A percentile compares a stretch with the other conserved stretches of the same genome.
Evolutionary conservation across 2,797 vertebrate genomes (phyloP).

Genomic region (Oreochromis mossambicus): DNA sequence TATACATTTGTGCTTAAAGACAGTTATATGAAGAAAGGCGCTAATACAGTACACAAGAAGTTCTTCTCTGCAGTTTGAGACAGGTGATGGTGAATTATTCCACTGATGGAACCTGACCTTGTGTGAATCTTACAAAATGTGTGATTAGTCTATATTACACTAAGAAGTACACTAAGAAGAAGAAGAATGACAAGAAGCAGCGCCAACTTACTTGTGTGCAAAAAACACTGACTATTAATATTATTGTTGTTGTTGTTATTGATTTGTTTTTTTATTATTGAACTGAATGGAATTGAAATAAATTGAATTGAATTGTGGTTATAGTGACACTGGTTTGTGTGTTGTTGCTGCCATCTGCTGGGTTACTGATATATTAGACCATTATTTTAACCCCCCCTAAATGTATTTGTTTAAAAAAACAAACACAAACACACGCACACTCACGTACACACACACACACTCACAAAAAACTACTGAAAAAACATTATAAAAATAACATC

Average conservation of each 20-base stretch:
- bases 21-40: background rate
- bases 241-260: background rate
- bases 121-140: background rate
- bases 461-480: background rate
- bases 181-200: background rate
- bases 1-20: background rate
- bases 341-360: conserved; percentile 64
- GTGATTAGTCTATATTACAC: background rate
- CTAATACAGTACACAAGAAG: background rate
- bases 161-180: background rate
- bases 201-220: background rate
- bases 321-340: background rate
- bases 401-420: too few relatives aligned
- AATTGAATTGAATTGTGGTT: background rate
- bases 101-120: background rate
- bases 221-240: background rate
- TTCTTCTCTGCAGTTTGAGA: background rate
- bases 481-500: background rate
- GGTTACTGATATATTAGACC: background rate
- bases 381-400: background rate
- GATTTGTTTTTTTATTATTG: background rate
- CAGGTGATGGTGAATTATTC: background rate
- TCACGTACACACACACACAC: background rate
- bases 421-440: background rate
- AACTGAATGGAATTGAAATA: background rate